A percentile compares a stretch with the other conserved stretches of the same genome.
These are phyloP conservation scores for Ptiloglossa arizonensis DNA, from an alignment of 1,140 invertebrate genomes.

Conservation along the genomic window DNA sequence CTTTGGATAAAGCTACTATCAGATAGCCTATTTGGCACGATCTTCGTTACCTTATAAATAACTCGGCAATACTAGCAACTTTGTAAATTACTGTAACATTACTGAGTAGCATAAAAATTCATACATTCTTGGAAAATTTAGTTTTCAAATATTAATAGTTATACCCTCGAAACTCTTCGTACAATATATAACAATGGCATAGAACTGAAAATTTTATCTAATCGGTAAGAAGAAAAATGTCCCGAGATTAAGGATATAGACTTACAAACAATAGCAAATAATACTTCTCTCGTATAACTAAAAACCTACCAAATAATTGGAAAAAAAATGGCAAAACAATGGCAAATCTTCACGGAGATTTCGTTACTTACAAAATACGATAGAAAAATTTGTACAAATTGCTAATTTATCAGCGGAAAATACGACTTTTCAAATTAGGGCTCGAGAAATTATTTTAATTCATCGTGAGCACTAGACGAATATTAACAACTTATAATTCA, in stretches of 20 bases:
- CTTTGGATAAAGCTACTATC: conserved; percentile 52
- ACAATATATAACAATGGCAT: neutral
- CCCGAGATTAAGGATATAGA: too few relatives aligned
- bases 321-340: neutral
- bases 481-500: neutral
- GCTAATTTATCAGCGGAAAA: neutral
- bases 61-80: neutral
- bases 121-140: neutral
- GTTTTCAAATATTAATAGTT: neutral
- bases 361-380: neutral
- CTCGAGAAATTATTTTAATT: neutral
- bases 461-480: neutral
- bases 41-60: conserved; percentile 12
- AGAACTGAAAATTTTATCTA: neutral
- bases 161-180: neutral
- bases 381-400: conserved; percentile 1
- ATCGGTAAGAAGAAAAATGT: neutral
- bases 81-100: neutral
- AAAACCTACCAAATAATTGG: neutral
- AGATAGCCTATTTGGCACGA: conserved; percentile 13
- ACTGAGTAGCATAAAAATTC: neutral
- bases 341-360: neutral
- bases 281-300: neutral
- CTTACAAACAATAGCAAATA: neutral
- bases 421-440: neutral